Conservation (phyloP, 2,797 vertebrate species). For the Gallinago nigripennis region DNA sequence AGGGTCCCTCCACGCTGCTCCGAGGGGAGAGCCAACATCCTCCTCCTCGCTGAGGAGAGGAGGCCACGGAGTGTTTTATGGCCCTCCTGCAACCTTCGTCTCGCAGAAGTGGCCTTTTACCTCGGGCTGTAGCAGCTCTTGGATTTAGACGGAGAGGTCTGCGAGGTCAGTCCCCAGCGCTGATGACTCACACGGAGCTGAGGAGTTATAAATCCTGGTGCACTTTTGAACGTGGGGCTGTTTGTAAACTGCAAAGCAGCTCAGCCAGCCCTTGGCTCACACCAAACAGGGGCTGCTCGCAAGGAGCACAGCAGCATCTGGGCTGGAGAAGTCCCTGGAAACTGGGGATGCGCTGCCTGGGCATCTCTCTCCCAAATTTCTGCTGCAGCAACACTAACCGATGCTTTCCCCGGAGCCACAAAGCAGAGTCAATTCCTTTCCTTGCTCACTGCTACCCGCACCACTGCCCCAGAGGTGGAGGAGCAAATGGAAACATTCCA, state of each 20-base stretch:
- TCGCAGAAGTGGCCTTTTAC: not conserved
- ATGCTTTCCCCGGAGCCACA: not conserved
- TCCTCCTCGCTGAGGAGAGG: not conserved
- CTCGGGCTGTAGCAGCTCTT: not conserved
- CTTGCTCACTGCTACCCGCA: not conserved
- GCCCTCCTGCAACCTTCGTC: not conserved
- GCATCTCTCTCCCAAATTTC: not conserved
- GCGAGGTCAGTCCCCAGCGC: not conserved
- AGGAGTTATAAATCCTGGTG: not conserved
- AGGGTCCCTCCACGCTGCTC: fast-evolving
- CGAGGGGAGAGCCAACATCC: fast-evolving
- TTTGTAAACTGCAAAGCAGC: not conserved
- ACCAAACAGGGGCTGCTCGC: not conserved
- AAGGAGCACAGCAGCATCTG: not conserved
- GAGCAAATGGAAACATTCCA: not conserved
- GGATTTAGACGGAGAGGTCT: not conserved
- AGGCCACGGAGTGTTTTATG: fast-evolving
- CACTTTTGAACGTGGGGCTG: not conserved
- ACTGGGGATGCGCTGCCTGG: fast-evolving
- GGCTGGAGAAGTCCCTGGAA: not conserved
- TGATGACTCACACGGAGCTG: not conserved
- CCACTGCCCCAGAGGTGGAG: not conserved
- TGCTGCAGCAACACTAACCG: not conserved
- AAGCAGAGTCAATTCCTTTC: not conserved
- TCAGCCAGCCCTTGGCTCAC: not conserved